Evolutionary conservation across 2,888 invertebrate species (phyloP), one percentile per base, ranked within the genome.

Genomic region (Leptogaster cylindrica): DNA sequence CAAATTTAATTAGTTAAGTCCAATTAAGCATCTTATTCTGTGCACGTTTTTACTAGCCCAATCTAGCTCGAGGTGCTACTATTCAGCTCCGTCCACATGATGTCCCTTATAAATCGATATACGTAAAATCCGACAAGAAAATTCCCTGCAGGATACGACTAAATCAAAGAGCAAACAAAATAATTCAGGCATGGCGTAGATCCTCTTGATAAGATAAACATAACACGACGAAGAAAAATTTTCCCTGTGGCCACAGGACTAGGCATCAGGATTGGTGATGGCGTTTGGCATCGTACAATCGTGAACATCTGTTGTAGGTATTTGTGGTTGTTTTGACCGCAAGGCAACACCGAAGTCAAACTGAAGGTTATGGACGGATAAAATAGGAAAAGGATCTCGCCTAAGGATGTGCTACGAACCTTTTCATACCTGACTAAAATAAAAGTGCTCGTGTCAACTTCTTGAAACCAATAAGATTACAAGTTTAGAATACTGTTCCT

Each of bases 381-480:
- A n/a, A n/a, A n/a, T 10, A 50, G 31, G 28, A 50, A 50, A 64
- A 46, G 33, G 52, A 39, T 65, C 50, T 14, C 8, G 39, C 51
- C 23, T 16, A 8, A 31, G 65, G 65, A 50, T 20, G 44, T 33
- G 27, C 7, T 14, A 3, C 16, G 33, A 50, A 25, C 27, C 25
- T 25, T 50, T 27, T 39, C 39, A 67, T 69, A 67, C 67, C 67
- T 69, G 69, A 67, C 69, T 67, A 58, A 69, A 67, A 69, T 67
- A 67, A 65, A 46, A n/a, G 51, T 36, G 67, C 58, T 69, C 69
- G 65, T 69, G 65, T 69, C 69, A 64, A 58, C 39, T 25, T 61
- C 44, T 61, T 31, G 44, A 61, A 61, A 31, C 61, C 61, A 44
- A 61, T 61, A 61, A 44, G 27, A 44, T 27, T 16, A n/a, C 36